phyloP scores from a whole-genome alignment of 2,888 invertebrate species.

The Melanostoma mellinum region DNA sequence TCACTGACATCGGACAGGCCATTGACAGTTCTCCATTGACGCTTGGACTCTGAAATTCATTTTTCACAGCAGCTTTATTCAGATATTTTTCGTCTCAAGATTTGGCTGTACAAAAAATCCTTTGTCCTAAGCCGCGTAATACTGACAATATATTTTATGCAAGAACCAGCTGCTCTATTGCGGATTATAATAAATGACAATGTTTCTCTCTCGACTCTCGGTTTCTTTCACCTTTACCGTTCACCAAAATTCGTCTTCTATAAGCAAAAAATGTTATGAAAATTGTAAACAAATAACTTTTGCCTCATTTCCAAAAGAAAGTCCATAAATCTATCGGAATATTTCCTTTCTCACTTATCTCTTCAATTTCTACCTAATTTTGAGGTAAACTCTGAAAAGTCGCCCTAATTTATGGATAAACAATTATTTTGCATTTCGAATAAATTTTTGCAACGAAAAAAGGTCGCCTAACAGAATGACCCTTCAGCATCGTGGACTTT shows the following conservation, averaged over 20 bases:
- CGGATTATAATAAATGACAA: too few species aligned
- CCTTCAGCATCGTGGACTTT: slow-evolving; percentile 22
- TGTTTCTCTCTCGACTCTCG: neutral
- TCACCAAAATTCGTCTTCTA: neutral
- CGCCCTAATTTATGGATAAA: slow-evolving; percentile 38
- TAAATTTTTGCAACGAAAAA: slow-evolving; percentile 49
- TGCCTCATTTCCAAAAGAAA: neutral
- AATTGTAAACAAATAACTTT: slow-evolving; percentile 21
- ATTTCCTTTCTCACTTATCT: neutral
- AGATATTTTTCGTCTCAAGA: too few species aligned
- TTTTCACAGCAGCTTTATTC: too few species aligned
- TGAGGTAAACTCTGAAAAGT: slow-evolving; percentile 33
- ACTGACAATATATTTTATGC: too few species aligned
- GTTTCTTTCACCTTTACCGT: too few species aligned
- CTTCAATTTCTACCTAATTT: slow-evolving; percentile 34
- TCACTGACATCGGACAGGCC: too few species aligned
- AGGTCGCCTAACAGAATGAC: slow-evolving; percentile 32
- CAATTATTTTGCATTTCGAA: slow-evolving; percentile 58
- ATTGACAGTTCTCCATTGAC: too few species aligned
- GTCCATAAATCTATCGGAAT: neutral
- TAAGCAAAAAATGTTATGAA: slow-evolving; percentile 1
- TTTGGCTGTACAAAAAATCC: too few species aligned
- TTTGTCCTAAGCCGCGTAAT: too few species aligned
- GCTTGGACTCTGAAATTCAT: too few species aligned
- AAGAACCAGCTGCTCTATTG: too few species aligned